These are phyloP conservation scores for Thera obeliscata DNA, from an alignment of 2,888 invertebrate species.

Conservation along the genomic window DNA sequence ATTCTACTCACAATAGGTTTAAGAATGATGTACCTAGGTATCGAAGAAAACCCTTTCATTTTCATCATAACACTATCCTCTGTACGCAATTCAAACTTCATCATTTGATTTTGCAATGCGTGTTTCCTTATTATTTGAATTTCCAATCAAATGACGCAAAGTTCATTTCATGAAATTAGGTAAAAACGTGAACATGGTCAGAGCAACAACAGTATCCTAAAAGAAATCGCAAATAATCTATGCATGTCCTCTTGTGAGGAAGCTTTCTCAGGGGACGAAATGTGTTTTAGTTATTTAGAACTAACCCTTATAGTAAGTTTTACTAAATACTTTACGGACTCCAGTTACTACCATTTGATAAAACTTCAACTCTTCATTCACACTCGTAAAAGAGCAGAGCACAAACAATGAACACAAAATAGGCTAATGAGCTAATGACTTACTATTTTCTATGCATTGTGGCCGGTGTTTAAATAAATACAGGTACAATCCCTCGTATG, in stretches of 20 bases:
- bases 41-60: background rate
- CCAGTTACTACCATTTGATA: background rate
- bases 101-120: background rate
- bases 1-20: background rate
- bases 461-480: slow-evolving; percentile 49
- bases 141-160: background rate
- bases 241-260: too few species aligned
- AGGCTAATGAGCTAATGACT: slow-evolving; percentile 58
- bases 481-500: slow-evolving; percentile 44
- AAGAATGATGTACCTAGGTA: background rate
- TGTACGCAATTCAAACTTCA: background rate
- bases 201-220: too few species aligned
- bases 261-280: too few species aligned
- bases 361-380: slow-evolving; percentile 3
- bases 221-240: too few species aligned
- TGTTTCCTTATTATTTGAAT: background rate
- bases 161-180: too few species aligned
- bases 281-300: too few species aligned
- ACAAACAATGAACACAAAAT: background rate
- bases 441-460: slow-evolving; percentile 77
- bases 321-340: too few species aligned
- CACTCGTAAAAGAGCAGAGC: background rate
- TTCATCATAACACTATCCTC: background rate
- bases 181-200: too few species aligned
- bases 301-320: too few species aligned